Base-by-base conservation (phyloP, 1,140 invertebrate genomes). In the Phymorhynchus buccinoides region DNA sequence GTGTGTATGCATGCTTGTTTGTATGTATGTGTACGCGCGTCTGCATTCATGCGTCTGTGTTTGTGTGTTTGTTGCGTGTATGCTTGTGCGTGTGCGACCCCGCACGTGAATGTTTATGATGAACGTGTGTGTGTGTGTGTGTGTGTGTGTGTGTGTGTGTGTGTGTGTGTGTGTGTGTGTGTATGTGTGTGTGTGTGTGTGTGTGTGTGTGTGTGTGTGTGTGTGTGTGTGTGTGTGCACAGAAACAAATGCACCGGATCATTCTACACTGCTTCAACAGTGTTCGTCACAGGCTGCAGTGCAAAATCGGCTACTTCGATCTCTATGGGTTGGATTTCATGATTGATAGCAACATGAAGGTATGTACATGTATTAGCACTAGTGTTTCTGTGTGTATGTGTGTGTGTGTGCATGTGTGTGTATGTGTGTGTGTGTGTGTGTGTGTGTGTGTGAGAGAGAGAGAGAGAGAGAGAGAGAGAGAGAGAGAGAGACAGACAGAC, bases 321-420 rank as follows among this genome's bases (percentile, higher is more conserved):
- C 77, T 94, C 22, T 93, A 92, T 88, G 93, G 93, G 12, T 86
- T 93, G 42, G 93, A 94, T 86, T 94, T 94, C 86, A 91, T 94
- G 91, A 89, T 94, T 32, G 93, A 94, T 85, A 88, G 88, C n/a
- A 86, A 92, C 41, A 90, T 93, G 88, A 93, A 92, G 86, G 92
- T 92, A 88, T 39, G 80, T n/a, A 22, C 27, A 27, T 3, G 56
- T 22, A 22, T 62, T 27, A 14, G 56, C 27, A 12, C 16, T 62
- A 22, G 56, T 27, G 16, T 7, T 62, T 62, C 18, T 14, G 18
- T 62, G 27, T 14, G 56, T 22, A 62, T 3, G 56, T 62, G 7
- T 7, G 56, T 62, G 56, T 62, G 56, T 3, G 7, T 14, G 56
- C 27, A 14, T 7, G 6, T 62, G 18, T 62, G 56, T 62, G 16